Evolutionary conservation across 2,888 invertebrate species (phyloP).

Genomic region (Dolichopus griseipennis): DNA sequence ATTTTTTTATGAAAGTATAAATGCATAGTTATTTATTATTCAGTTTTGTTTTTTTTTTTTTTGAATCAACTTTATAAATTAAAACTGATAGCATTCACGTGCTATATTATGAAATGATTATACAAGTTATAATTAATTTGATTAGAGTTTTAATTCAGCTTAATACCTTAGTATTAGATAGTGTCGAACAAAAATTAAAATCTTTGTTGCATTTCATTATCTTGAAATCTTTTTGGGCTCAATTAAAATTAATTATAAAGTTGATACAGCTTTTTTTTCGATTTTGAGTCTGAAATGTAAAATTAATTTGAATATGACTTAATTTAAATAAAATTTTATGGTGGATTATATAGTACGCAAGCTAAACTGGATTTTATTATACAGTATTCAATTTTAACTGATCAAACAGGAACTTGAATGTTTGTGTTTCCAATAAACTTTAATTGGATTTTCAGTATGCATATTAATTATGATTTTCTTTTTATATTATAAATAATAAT

Average conservation of each 20-base stretch:
- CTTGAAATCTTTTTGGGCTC: not conserved
- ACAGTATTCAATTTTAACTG: no score
- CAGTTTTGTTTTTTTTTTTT: not conserved
- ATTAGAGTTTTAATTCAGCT: not conserved
- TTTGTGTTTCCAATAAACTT: no score
- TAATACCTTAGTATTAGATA: no score
- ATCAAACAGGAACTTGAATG: no score
- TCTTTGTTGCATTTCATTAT: no score
- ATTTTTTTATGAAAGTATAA: no score
- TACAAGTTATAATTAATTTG: not conserved
- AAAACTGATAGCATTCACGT: not conserved
- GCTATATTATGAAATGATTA: not conserved
- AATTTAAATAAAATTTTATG: slow-evolving; percentile 1
- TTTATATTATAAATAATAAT: no score
- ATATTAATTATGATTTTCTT: no score
- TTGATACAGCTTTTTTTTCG: not conserved
- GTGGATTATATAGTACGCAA: not conserved
- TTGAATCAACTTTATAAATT: not conserved
- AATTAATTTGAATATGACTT: not conserved
- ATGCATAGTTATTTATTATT: not conserved
- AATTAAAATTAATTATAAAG: not conserved
- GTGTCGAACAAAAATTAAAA: no score
- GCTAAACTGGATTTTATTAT: not conserved
- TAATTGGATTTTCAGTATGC: no score
- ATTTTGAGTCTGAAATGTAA: not conserved